Evolutionary conservation across 2,888 invertebrate genomes (phyloP), one percentile per base, ranked within the genome.

Genomic region (Lepeophtheirus nordmannii): DNA sequence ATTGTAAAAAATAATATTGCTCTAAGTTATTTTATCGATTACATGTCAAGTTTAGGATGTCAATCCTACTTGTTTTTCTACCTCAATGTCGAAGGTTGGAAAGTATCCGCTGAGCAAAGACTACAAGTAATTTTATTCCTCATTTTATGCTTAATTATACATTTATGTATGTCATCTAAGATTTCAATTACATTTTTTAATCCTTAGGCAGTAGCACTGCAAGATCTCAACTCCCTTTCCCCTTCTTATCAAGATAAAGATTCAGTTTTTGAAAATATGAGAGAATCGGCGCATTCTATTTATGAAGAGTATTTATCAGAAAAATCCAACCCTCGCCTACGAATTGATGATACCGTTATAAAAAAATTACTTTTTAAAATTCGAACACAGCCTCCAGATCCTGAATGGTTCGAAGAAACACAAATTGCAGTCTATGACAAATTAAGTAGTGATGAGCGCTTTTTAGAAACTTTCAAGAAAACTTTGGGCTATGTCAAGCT

Each of bases 231-330:
- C 53, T 46, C 53, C 14, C 53, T 8, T 46, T 17, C 14, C 14
- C 2, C 2, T 46, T 3, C 14, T 5, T n/a, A 40, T 12, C 20
- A 10, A 10, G 17, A 62, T 20, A 38, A 38, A 12, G 40, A 62
- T 20, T 10, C 68, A 41, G 71, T 71, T 67, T 71, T 74, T 67
- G 75, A 76, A 62, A 76, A 76, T 46, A 74, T 80, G 68, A 80
- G 84, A 68, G 83, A 84, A 71, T 85, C 86, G 9, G 87, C 87
- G 10, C 75, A 79, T 62, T 84, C 83, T 72, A 85, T 88, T 70
- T 85, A 83, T 73, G 84, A 86, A 68, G 86, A 87, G 73, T 88
- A 86, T 75, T 76, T 88, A 38, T 82, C 85, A 39, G 85, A 85
- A 70, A 84, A 85, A 75, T 81, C 83, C 7, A 79, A 82, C 57